Conservation (phyloP, 2,888 invertebrate species). For the Acleris emargana region DNA sequence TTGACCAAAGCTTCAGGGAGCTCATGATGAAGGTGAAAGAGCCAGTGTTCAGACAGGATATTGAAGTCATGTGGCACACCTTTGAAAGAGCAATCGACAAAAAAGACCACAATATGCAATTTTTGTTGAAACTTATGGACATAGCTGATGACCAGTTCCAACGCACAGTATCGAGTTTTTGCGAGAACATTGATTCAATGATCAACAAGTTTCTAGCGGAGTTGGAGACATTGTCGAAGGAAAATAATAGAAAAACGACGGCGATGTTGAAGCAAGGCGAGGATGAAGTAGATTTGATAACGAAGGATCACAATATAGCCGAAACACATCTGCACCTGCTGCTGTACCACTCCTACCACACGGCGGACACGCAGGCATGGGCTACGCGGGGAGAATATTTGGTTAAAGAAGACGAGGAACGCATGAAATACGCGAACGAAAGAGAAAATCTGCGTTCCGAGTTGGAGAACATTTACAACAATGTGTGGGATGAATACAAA, state of each 20-base stretch:
- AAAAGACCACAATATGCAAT: slow-evolving; percentile 84
- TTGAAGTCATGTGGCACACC: slow-evolving; percentile 70
- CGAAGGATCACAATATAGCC: slow-evolving; percentile 61
- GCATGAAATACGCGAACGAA: slow-evolving; percentile 57
- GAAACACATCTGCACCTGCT: slow-evolving; percentile 73
- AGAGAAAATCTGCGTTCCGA: slow-evolving; percentile 67
- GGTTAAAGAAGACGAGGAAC: slow-evolving; percentile 74
- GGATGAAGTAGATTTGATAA: slow-evolving; percentile 53
- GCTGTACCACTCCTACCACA: slow-evolving; percentile 64
- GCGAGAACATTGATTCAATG: slow-evolving; percentile 84
- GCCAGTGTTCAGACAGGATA: slow-evolving; percentile 67
- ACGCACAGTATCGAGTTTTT: slow-evolving; percentile 85
- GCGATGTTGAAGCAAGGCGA: slow-evolving; percentile 57
- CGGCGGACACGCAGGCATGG: slow-evolving; percentile 66
- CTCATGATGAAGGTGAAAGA: slow-evolving; percentile 74
- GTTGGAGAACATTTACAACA: slow-evolving; percentile 66
- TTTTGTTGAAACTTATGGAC: slow-evolving; percentile 82
- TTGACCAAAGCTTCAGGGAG: slow-evolving; percentile 67
- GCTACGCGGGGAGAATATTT: slow-evolving; percentile 69
- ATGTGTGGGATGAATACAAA: slow-evolving; percentile 73
- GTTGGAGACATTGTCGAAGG: slow-evolving; percentile 60
- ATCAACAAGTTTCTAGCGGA: slow-evolving; percentile 76
- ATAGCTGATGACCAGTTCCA: slow-evolving; percentile 86
- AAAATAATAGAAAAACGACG: slow-evolving; percentile 59
- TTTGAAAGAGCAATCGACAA: slow-evolving; percentile 83